phyloP scores from a whole-genome alignment of 2,113 vertebrate genomes.

The Columbina picui region DNA sequence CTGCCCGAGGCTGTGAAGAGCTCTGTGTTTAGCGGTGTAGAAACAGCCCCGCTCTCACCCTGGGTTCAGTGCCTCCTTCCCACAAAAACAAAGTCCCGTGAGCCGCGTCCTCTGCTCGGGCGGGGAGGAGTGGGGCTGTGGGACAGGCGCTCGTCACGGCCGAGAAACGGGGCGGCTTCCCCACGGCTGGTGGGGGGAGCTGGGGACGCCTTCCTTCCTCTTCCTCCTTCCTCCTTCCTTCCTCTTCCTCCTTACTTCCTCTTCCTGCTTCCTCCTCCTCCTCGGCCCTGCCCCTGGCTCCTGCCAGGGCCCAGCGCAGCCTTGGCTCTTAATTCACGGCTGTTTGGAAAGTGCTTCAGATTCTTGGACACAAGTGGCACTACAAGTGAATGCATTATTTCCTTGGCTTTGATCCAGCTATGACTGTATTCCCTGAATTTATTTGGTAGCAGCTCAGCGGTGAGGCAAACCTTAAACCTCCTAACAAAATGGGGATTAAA shows the following conservation, averaged over 20 bases:
- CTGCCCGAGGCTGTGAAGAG: conserved; percentile 17
- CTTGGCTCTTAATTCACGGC: background rate
- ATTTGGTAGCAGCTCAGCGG: conserved; percentile 12
- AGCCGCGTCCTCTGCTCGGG: background rate
- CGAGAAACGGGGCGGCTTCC: background rate
- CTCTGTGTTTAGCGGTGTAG: background rate
- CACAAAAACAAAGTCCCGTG: background rate
- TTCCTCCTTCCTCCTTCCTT: background rate
- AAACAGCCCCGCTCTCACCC: background rate
- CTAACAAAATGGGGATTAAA: conserved; percentile 1
- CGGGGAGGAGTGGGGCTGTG: background rate
- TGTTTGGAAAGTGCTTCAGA: conserved; percentile 22
- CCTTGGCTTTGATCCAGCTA: conserved; percentile 40
- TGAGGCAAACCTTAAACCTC: conserved; percentile 18
- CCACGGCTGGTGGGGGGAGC: rapidly evolving
- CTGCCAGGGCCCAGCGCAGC: background rate
- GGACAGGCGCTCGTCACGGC: background rate
- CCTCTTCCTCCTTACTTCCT: background rate
- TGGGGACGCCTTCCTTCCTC: background rate
- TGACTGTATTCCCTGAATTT: conserved; percentile 46
- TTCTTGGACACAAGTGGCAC: conserved; percentile 25
- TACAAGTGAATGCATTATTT: conserved; percentile 35
- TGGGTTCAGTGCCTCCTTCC: background rate
- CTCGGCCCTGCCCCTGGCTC: background rate
- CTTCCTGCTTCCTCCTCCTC: background rate